Conservation (phyloP, 2,113 vertebrate species). For the Lampris incognitus region DNA sequence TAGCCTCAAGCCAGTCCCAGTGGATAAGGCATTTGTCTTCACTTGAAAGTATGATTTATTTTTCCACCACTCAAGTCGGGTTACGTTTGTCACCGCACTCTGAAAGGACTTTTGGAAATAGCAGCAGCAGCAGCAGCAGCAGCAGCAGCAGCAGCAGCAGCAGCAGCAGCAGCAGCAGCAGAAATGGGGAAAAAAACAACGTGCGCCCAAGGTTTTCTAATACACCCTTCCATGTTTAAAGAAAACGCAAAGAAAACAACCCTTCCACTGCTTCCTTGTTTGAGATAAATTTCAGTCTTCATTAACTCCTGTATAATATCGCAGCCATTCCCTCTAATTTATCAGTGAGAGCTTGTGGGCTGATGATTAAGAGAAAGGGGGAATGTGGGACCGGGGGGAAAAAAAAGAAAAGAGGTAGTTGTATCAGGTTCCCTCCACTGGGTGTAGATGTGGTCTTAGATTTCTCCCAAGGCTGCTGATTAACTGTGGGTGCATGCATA, state of each 20-base stretch:
- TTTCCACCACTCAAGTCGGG: slow-evolving; percentile 76
- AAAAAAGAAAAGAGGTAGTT: slow-evolving; percentile 58
- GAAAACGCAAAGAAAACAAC: slow-evolving; percentile 41
- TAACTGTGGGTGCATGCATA: slow-evolving; percentile 63
- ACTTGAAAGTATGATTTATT: slow-evolving; percentile 83
- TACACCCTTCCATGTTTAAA: slow-evolving; percentile 38
- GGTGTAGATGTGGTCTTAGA: slow-evolving; percentile 84
- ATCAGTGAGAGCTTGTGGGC: slow-evolving; percentile 58
- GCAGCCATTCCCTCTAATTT: slow-evolving; percentile 69
- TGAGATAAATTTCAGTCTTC: slow-evolving; percentile 73
- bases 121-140: slow-evolving; percentile 54
- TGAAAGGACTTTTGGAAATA: slow-evolving; percentile 76
- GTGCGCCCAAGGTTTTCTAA: slow-evolving; percentile 37
- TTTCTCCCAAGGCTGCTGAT: slow-evolving; percentile 81
- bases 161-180: slow-evolving; percentile 57
- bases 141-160: slow-evolving; percentile 41
- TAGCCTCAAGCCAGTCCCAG: slow-evolving; percentile 74
- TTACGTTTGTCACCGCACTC: slow-evolving; percentile 78
- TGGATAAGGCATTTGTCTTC: slow-evolving; percentile 81
- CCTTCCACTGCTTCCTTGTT: slow-evolving; percentile 64
- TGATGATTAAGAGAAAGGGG: slow-evolving; percentile 70
- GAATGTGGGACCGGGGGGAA: slow-evolving; percentile 33
- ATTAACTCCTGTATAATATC: slow-evolving; percentile 74
- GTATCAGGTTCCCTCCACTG: slow-evolving; percentile 82
- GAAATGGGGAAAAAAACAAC: slow-evolving; percentile 45